Conservation (phyloP, 2,797 vertebrate genomes). For the Nannoperca obscura region DNA sequence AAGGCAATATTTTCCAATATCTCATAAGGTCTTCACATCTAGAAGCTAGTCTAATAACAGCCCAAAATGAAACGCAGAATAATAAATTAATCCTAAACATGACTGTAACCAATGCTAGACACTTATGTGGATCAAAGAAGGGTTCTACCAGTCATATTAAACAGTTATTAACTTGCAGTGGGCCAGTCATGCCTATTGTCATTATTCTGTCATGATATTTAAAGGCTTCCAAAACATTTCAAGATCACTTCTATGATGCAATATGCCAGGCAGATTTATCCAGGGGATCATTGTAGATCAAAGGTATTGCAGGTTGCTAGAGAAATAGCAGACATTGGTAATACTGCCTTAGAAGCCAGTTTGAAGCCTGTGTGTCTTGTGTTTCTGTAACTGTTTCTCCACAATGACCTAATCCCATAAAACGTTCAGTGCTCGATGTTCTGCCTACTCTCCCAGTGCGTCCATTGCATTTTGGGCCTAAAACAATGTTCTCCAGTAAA, state of each 20-base stretch:
- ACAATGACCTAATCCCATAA: constrained; percentile 10
- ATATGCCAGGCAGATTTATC: neutral
- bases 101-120: constrained; percentile 12
- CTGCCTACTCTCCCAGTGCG: neutral
- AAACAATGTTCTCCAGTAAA: constrained; percentile 6
- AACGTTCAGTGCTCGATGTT: neutral
- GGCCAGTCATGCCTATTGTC: neutral
- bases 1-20: constrained; percentile 35
- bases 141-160: constrained; percentile 34
- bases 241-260: constrained; percentile 12
- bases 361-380: neutral
- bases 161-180: constrained; percentile 24
- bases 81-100: constrained; percentile 28
- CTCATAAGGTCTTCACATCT: constrained; percentile 34
- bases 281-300: constrained; percentile 3
- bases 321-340: neutral
- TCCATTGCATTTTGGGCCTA: neutral
- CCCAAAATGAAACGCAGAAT: constrained; percentile 42
- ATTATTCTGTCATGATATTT: constrained; percentile 24
- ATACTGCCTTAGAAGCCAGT: neutral
- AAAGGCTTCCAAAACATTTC: constrained; percentile 2
- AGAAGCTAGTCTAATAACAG: constrained; percentile 19
- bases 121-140: constrained; percentile 36
- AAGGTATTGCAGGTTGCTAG: neutral
- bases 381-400: neutral